These are phyloP conservation scores for Tupiocoris notatus DNA, from an alignment of 2,888 invertebrate species.

Conservation along the genomic window DNA sequence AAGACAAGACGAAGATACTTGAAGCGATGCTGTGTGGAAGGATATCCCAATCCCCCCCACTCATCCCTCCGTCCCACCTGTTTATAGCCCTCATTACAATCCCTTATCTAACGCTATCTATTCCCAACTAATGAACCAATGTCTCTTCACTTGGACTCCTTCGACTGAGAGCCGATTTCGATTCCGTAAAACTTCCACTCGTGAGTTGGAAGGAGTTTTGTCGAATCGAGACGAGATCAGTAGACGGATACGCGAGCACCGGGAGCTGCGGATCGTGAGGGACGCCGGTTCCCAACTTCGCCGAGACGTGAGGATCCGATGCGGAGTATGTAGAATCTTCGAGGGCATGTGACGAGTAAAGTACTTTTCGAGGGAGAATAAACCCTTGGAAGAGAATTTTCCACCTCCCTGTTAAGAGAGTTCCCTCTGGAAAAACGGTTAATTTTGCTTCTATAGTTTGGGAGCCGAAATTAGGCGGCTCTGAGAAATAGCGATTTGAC, in stretches of 20 bases:
- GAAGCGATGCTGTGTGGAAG: neutral
- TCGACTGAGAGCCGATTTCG: conserved; percentile 9
- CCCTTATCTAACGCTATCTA: conserved; percentile 40
- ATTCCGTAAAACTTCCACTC: conserved; percentile 34
- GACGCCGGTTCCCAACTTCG: neutral
- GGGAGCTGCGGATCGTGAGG: neutral
- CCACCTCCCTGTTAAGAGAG: too few relatives aligned
- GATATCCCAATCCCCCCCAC: neutral
- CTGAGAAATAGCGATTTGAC: too few relatives aligned
- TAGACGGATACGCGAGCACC: neutral
- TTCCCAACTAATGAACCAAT: conserved; percentile 39
- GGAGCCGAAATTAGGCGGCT: too few relatives aligned
- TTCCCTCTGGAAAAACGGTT: too few relatives aligned
- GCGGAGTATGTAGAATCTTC: neutral
- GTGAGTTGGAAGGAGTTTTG: conserved; percentile 2
- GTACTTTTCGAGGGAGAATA: too few relatives aligned
- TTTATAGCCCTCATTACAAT: conserved; percentile 41
- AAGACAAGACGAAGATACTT: neutral
- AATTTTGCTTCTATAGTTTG: too few relatives aligned
- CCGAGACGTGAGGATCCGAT: neutral
- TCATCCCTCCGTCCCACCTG: conserved; percentile 20
- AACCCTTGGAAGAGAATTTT: too few relatives aligned
- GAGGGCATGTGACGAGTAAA: too few relatives aligned
- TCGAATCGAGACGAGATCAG: neutral
- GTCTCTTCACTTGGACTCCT: conserved; percentile 33